These are phyloP conservation scores for Halictus quadricinctus DNA, from an alignment of 2,888 invertebrate species.

Conservation along the genomic window DNA sequence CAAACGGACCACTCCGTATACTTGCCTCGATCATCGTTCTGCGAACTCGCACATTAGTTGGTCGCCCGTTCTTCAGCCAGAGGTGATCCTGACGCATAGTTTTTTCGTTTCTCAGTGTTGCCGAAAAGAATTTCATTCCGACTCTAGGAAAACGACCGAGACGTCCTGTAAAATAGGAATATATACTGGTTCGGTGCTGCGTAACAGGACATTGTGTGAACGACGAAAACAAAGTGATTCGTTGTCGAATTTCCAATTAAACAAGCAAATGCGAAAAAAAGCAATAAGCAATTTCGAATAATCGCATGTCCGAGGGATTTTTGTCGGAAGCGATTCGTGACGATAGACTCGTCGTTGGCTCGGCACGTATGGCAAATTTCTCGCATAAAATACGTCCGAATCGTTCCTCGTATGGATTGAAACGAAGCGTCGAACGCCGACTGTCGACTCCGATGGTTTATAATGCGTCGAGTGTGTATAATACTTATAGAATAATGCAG, in stretches of 20 bases:
- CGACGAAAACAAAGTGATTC: constrained; percentile 19
- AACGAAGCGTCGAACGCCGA: constrained; percentile 24
- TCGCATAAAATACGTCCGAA: neutral
- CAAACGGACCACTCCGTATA: constrained; percentile 55
- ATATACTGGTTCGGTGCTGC: constrained; percentile 13
- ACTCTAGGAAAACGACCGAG: neutral
- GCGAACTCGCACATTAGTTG: constrained; percentile 53
- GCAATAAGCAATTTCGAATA: neutral
- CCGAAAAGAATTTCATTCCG: neutral
- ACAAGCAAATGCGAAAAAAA: too few relatives aligned
- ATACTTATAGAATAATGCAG: constrained; percentile 45
- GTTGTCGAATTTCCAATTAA: neutral
- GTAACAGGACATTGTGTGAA: constrained; percentile 29
- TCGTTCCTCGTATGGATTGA: constrained; percentile 30
- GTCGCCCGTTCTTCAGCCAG: constrained; percentile 24
- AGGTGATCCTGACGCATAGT: constrained; percentile 8
- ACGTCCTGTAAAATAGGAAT: neutral
- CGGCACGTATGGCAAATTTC: neutral
- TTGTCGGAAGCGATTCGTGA: neutral
- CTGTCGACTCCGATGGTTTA: constrained; percentile 51
- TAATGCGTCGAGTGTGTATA: constrained; percentile 33
- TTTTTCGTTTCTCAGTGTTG: constrained; percentile 32
- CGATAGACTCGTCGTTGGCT: neutral
- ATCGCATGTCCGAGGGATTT: neutral
- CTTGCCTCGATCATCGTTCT: constrained; percentile 60